Percentiles rank a stretch among this genome's conserved stretches.
These are phyloP conservation scores for Drosophila suzukii DNA, from an alignment of 1,140 invertebrate genomes.

Conservation along the genomic window DNA sequence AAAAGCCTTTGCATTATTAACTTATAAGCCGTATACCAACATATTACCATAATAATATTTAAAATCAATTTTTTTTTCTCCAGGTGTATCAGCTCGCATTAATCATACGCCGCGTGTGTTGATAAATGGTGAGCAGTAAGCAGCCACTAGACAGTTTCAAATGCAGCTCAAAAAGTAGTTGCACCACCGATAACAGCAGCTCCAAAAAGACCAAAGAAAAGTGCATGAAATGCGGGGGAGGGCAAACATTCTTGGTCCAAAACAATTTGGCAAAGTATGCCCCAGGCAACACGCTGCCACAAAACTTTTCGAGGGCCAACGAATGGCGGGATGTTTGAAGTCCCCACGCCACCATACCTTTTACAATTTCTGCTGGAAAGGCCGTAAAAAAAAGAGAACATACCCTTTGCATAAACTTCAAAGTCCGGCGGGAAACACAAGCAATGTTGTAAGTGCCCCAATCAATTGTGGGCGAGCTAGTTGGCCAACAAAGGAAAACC, in stretches of 20 bases:
- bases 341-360: neutral
- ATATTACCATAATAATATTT: too few species aligned
- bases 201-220: neutral
- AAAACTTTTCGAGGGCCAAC: constrained; percentile 18
- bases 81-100: constrained; percentile 23
- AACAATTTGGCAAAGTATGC: constrained; percentile 56
- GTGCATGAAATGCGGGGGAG: neutral
- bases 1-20: too few species aligned
- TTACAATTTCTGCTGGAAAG: neutral
- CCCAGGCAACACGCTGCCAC: constrained; percentile 35
- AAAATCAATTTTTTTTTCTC: neutral
- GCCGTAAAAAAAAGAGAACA: neutral
- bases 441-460: constrained; percentile 17
- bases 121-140: constrained; percentile 60
- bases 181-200: constrained; percentile 8
- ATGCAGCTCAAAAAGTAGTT: constrained; percentile 27
- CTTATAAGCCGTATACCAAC: too few species aligned
- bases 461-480: constrained; percentile 4
- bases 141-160: constrained; percentile 17
- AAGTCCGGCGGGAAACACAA: constrained; percentile 19
- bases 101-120: constrained; percentile 62
- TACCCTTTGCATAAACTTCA: constrained; percentile 10
- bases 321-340: constrained; percentile 18
- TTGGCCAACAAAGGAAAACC: constrained; percentile 1
- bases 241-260: constrained; percentile 29